Base-by-base conservation (phyloP, 2,113 vertebrate species). In the Bungarus multicinctus region DNA sequence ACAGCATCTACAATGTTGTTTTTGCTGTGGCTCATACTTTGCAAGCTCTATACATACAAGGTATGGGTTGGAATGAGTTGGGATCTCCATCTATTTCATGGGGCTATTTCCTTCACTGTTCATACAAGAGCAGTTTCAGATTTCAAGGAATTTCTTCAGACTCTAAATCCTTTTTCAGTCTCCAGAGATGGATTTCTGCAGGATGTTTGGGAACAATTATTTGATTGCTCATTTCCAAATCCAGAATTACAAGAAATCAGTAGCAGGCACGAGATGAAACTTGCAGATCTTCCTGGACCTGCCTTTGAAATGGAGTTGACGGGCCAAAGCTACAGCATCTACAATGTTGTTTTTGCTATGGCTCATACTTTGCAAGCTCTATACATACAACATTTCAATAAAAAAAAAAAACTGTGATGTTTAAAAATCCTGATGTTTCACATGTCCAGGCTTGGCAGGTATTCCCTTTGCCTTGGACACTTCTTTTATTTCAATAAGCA, bases 351-450 rank as follows among this genome's bases (percentile, higher is more conserved):
- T 39, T 11, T 58, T 47, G 53, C 53, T 91, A 39, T 64, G 45
- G 91, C 55, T 23, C 55, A 87, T 69, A 58, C 47, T 53, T 69
- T 92, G 45, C 57, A 92, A n/a, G 23, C 1, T 5, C 30, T 54
- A 12, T 18, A 11, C 25, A 45, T 57, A 10, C 14, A 18, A 0
- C 11, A 2, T 23, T 54, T 52, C 58, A 92, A 55, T 7, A 20
- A 6, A 0, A 30, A 64, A 53, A 8, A 25, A 45, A 4, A n/a
- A n/a, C 0, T 1, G 2, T 27, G 6, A 2, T 16, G 0, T 12
- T 1, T 10, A 18, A 27, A 53, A 27, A 1, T 16, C 0, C 5
- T 58, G 6, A 88, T 10, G 39, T 92, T 47, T 10, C 43, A 87
- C 23, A 18, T 55, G 3, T 55, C n/a, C 87, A 55, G 87, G 16